phyloP scores from a whole-genome alignment of 2,888 invertebrate genomes.

The Cyrtodaria siliqua region DNA sequence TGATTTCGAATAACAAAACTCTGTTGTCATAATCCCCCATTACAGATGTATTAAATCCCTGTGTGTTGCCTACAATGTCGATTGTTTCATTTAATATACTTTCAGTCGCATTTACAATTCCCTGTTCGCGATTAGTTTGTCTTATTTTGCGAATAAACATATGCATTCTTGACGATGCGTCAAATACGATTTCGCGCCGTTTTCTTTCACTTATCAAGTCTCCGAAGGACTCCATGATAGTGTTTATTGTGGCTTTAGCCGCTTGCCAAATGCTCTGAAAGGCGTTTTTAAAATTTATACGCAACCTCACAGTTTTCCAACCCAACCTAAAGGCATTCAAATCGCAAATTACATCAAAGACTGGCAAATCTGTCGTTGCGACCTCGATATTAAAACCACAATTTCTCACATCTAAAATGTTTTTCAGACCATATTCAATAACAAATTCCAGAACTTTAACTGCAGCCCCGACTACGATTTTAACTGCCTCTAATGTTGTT shows the following conservation, averaged over 20 bases:
- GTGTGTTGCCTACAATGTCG: constrained; percentile 9
- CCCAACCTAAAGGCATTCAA: constrained; percentile 46
- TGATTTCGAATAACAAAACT: constrained; percentile 15
- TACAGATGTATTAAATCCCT: constrained; percentile 4
- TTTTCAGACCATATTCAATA: constrained; percentile 41
- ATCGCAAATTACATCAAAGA: constrained; percentile 54
- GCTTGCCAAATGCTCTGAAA: constrained; percentile 53
- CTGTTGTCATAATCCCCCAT: constrained; percentile 23
- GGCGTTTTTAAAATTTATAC: constrained; percentile 44
- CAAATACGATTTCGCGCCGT: constrained; percentile 21
- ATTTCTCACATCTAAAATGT: constrained; percentile 51
- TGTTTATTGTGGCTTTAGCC: constrained; percentile 41
- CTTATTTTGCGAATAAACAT: constrained; percentile 17
- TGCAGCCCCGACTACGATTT: constrained; percentile 41
- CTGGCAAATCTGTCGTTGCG: constrained; percentile 25
- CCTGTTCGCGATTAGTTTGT: neutral
- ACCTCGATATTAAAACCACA: constrained; percentile 54
- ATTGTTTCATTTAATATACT: constrained; percentile 16
- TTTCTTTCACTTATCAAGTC: constrained; percentile 10
- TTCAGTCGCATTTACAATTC: neutral
- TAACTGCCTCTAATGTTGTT: constrained; percentile 42
- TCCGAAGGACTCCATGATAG: constrained; percentile 14
- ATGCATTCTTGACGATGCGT: constrained; percentile 18
- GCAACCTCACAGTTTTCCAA: constrained; percentile 32
- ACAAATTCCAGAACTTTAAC: constrained; percentile 45